A percentile compares a stretch with the other conserved stretches of the same genome.
Evolutionary conservation across 2,888 invertebrate genomes (phyloP).

Genomic region (Auanema sp.): DNA sequence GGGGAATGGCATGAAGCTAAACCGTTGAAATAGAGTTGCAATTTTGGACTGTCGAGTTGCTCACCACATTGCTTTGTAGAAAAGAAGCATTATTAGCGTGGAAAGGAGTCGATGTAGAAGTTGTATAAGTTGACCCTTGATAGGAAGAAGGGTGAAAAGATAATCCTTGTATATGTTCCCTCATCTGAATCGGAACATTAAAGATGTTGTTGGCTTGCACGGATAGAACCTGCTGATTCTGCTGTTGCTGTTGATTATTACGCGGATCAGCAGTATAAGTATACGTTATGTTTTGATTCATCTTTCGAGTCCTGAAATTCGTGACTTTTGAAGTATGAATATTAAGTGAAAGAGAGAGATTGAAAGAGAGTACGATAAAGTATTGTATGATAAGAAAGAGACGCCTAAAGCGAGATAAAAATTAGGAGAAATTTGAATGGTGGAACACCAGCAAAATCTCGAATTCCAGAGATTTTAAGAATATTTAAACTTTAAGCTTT

Average conservation of each 20-base stretch:
- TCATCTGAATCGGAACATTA: conserved; percentile 5
- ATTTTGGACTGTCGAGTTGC: conserved; percentile 3
- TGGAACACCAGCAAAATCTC: too few species aligned
- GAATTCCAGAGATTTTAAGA: too few species aligned
- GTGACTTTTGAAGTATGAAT: neutral
- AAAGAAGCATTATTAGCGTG: conserved; percentile 32
- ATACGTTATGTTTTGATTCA: conserved; percentile 45
- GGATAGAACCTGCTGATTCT: neutral
- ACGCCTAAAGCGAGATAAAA: neutral
- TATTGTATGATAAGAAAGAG: conserved; percentile 6
- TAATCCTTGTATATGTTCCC: conserved; percentile 24
- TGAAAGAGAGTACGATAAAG: conserved; percentile 8
- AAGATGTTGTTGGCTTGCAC: neutral
- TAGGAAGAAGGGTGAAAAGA: conserved; percentile 41
- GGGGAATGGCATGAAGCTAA: conserved; percentile 5
- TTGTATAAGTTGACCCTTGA: conserved; percentile 35
- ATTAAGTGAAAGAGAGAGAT: neutral
- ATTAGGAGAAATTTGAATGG: conserved; percentile 2
- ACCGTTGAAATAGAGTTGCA: neutral
- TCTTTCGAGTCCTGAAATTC: conserved; percentile 11
- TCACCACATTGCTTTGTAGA: conserved; percentile 14
- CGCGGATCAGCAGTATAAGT: conserved; percentile 40
- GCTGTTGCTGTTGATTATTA: conserved; percentile 31
- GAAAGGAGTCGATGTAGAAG: conserved; percentile 30
- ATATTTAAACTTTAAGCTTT: too few species aligned